Base-by-base conservation (phyloP, 2,888 invertebrate species). In the Hydraecia micacea region DNA sequence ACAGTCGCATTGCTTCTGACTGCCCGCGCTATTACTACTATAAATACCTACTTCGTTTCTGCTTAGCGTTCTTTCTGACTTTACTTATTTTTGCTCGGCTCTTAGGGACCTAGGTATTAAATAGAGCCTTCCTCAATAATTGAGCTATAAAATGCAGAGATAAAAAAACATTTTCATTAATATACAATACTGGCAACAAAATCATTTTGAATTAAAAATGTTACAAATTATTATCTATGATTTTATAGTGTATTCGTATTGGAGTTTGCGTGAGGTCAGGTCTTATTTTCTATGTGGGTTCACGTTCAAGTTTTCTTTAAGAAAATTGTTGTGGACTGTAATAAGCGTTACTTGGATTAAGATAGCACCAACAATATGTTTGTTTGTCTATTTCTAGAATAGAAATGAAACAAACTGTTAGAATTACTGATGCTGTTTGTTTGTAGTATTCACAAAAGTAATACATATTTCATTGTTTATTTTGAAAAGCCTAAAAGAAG, bases 241-340 rank as follows among this genome's bases (percentile, higher is more conserved):
- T 70, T 55, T 52, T 60, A 46, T 52, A 32, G 21, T 21, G 21
- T 52, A 11, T 68, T 63, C 66, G 25, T n/a, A 32, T 15, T 39
- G 1, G 5, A 68, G 55, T 52, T 69, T 42, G 25, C 28, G 39
- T 49, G 55, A 52, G 52, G 52, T 25, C 28, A 42, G 52, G 7
- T 15, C 36, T 70, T 46, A 9, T 36, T 60, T 52, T 28, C 28
- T 60, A 36, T 7, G 60, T n/a, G n/a, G 1, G 42, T 65, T 49
- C 15, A 28, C 49, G 32, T 36, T 65, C 28, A 76, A 68, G 58
- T 60, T 83, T 82, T 60, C 60, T 73, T 49, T 69, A 73, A 65
- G 58, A 78, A 77, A 65, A 69, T 73, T 72, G 25, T 77, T 58
- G 15, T 36, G 13, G 73, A 83, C 60, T 52, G n/a, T 71, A 58